A percentile compares a stretch with the other conserved stretches of the same genome.
Evolutionary conservation across 2,797 vertebrate genomes (phyloP).

Genomic region (Acropternis orthonyx): DNA sequence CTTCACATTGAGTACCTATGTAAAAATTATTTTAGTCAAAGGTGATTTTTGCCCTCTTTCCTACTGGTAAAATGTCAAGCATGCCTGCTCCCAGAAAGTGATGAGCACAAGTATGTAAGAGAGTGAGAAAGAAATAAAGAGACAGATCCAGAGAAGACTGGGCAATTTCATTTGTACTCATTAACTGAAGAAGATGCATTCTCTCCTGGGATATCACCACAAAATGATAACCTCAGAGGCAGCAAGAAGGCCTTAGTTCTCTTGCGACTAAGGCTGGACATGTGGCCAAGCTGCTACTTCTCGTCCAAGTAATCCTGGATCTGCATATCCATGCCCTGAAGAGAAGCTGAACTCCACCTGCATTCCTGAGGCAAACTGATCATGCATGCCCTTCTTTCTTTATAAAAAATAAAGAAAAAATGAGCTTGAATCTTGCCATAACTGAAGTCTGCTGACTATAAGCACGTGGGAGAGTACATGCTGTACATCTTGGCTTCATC

Average conservation of each 20-base stretch:
- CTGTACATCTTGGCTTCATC: not conserved
- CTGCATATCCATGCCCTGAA: not conserved
- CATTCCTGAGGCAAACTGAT: not conserved
- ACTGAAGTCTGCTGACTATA: not conserved
- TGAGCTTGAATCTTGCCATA: not conserved
- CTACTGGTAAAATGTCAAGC: constrained; percentile 10
- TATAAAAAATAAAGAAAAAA: not conserved
- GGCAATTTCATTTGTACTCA: not conserved
- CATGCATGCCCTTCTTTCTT: not conserved
- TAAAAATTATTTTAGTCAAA: not conserved
- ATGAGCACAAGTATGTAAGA: not conserved
- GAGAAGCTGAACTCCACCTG: not conserved
- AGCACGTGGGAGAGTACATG: not conserved
- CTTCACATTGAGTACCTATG: not conserved
- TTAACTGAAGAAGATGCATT: not conserved
- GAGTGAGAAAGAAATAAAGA: too few relatives aligned
- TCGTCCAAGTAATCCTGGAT: not conserved
- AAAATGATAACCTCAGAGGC: not conserved
- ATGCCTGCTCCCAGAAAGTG: not conserved
- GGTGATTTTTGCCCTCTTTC: not conserved
- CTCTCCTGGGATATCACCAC: not conserved
- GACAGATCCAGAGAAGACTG: not conserved
- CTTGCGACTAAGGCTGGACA: not conserved
- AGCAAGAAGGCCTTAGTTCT: not conserved
- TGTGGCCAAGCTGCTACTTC: not conserved